These are phyloP conservation scores for Brachyistius frenatus DNA, from an alignment of 2,113 vertebrate genomes.

Conservation along the genomic window DNA sequence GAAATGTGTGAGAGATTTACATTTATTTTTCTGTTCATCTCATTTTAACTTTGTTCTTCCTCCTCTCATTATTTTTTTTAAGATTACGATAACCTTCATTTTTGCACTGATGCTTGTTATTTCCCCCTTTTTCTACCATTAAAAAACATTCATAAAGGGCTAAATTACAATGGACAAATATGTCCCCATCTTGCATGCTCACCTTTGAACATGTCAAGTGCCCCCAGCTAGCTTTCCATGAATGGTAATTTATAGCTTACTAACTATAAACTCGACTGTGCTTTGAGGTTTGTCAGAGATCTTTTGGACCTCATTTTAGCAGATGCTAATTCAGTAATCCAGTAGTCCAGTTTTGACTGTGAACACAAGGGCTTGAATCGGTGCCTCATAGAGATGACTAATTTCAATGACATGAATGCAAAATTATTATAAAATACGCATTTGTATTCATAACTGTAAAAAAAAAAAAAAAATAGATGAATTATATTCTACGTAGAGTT, in stretches of 20 bases:
- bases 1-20: constrained; percentile 80
- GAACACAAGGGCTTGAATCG: constrained; percentile 67
- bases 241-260: constrained; percentile 35
- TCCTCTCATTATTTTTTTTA: constrained; percentile 59
- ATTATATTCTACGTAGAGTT: constrained; percentile 61
- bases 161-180: constrained; percentile 45
- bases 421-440: constrained; percentile 48
- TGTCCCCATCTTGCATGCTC: constrained; percentile 54
- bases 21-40: constrained; percentile 63
- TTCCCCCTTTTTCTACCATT: constrained; percentile 56
- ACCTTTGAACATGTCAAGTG: constrained; percentile 48
- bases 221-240: constrained; percentile 25
- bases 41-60: constrained; percentile 62
- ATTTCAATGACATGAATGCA: constrained; percentile 51
- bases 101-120: constrained; percentile 47
- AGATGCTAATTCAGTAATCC: constrained; percentile 54
- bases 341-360: constrained; percentile 51
- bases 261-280: constrained; percentile 36
- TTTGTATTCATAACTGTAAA: constrained; percentile 55
- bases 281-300: constrained; percentile 57
- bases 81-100: constrained; percentile 52
- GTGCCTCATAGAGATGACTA: constrained; percentile 54
- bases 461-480: constrained; percentile 26
- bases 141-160: constrained; percentile 66
- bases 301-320: constrained; percentile 63